Percentiles rank a stretch among this genome's conserved stretches.
phyloP scores from a whole-genome alignment of 2,797 vertebrate species.

The Pyrrhura leucotis region DNA sequence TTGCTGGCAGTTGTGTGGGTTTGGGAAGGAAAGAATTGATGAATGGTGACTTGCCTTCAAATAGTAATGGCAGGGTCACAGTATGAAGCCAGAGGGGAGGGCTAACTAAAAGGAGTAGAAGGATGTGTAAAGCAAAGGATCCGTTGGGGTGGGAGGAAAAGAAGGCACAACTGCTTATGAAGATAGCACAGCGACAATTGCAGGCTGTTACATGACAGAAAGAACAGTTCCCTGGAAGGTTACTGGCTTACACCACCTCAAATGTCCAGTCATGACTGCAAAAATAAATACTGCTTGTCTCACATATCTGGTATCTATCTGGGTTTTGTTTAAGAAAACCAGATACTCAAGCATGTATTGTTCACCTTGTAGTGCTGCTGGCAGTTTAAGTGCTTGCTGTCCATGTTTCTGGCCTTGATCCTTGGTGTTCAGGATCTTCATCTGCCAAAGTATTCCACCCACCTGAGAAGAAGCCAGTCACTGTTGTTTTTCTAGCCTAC shows the following conservation, averaged over 20 bases:
- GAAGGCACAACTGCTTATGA: background rate
- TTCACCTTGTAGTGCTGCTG: background rate
- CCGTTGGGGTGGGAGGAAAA: background rate
- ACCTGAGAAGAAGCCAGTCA: background rate
- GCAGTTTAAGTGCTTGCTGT: background rate
- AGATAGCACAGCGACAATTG: background rate
- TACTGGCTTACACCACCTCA: background rate
- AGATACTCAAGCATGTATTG: rapidly evolving
- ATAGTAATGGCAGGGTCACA: background rate
- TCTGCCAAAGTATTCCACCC: background rate
- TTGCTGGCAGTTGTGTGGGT: background rate
- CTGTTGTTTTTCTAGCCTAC: background rate
- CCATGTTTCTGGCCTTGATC: background rate
- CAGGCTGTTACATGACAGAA: background rate
- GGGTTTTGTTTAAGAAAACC: background rate
- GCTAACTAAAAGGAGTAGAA: background rate
- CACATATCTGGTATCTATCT: background rate
- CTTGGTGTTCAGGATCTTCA: background rate
- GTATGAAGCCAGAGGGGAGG: background rate
- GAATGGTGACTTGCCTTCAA: background rate
- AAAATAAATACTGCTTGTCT: background rate
- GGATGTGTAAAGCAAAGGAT: background rate
- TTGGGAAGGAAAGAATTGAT: background rate
- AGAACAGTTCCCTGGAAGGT: background rate
- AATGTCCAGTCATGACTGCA: background rate